Evolutionary conservation across 2,113 vertebrate genomes (phyloP).

Genomic region (Sigmodon hispidus): DNA sequence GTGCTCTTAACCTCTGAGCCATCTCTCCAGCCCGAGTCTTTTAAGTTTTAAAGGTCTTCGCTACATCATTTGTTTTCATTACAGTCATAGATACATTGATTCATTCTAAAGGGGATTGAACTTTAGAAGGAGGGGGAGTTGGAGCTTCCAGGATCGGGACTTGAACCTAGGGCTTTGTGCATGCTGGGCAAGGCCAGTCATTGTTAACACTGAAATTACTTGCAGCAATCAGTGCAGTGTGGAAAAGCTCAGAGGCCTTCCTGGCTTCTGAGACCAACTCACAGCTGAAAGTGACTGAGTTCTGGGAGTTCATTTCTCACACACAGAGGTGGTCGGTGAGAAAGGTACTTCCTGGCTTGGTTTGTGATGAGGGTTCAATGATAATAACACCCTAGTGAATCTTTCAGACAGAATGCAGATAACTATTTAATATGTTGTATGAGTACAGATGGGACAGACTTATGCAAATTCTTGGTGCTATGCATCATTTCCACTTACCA

Average conservation of each 20-base stretch:
- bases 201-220: neutral
- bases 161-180: neutral
- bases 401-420: neutral
- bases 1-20: too few species aligned
- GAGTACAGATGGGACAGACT: neutral
- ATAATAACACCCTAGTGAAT: neutral
- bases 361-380: neutral
- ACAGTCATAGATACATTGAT: neutral
- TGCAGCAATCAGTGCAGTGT: too few species aligned
- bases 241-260: neutral
- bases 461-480: neutral
- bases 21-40: too few species aligned
- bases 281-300: neutral
- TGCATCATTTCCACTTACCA: constrained; percentile 49
- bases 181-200: too few species aligned
- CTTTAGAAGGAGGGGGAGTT: neutral
- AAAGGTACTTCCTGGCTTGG: neutral
- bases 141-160: neutral
- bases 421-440: constrained; percentile 15
- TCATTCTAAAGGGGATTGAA: neutral
- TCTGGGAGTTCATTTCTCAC: neutral
- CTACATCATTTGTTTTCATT: neutral
- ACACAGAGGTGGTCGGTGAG: neutral
- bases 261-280: neutral
- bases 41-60: neutral